A percentile compares a stretch with the other conserved stretches of the same genome.
Conservation (phyloP, 2,113 vertebrate species). For the Brachyhypopomus occidentalis region DNA sequence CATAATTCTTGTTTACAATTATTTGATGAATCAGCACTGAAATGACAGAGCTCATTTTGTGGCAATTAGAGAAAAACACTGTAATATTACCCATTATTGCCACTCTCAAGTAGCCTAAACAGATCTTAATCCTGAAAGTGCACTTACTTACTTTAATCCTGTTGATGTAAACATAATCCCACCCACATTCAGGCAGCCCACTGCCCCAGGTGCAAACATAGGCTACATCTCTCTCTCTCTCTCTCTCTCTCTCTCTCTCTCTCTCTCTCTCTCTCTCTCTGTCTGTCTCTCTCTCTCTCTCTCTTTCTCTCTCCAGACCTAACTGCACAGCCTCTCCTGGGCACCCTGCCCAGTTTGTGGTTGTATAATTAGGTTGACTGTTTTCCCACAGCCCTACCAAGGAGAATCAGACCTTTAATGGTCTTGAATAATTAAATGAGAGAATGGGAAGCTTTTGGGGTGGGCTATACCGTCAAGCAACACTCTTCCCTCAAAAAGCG, state of each 20-base stretch:
- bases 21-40: slow-evolving; percentile 65
- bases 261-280: slow-evolving; percentile 62
- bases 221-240: slow-evolving; percentile 48
- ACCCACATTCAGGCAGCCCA: slow-evolving; percentile 65
- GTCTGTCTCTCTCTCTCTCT: slow-evolving; percentile 62
- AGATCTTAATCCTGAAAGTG: slow-evolving; percentile 72
- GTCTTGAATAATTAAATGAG: slow-evolving; percentile 55
- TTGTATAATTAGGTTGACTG: slow-evolving; percentile 69
- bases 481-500: slow-evolving; percentile 33
- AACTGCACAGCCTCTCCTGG: slow-evolving; percentile 43
- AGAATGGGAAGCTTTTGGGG: slow-evolving; percentile 57
- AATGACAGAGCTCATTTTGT: slow-evolving; percentile 60
- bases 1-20: slow-evolving; percentile 59
- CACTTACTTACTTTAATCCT: slow-evolving; percentile 72
- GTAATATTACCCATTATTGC: slow-evolving; percentile 66
- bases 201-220: slow-evolving; percentile 71
- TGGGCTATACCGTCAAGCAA: slow-evolving; percentile 41
- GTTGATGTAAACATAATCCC: slow-evolving; percentile 78
- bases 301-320: slow-evolving; percentile 52
- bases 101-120: slow-evolving; percentile 65
- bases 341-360: slow-evolving; percentile 65
- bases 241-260: slow-evolving; percentile 62
- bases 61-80: slow-evolving; percentile 71
- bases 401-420: slow-evolving; percentile 66
- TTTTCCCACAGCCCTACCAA: slow-evolving; percentile 71